Conservation (phyloP, 2,797 vertebrate genomes). For the Eospalax fontanierii region DNA sequence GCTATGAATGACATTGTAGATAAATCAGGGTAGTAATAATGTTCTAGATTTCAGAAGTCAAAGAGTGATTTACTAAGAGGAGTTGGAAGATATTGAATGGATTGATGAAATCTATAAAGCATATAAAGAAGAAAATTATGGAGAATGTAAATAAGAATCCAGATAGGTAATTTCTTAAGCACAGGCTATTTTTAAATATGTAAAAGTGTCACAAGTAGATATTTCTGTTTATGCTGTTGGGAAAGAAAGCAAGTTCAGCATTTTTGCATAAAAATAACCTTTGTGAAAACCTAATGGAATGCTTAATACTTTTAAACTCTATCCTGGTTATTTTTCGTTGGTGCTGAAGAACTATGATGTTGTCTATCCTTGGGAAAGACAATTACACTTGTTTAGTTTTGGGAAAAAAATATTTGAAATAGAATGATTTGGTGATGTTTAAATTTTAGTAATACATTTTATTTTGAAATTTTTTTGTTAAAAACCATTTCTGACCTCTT, state of each 20-base stretch:
- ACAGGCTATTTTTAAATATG: slow-evolving; percentile 70
- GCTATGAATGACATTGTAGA: background rate
- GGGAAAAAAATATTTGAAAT: slow-evolving; percentile 78
- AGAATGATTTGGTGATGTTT: slow-evolving; percentile 78
- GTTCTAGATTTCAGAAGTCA: slow-evolving; percentile 60
- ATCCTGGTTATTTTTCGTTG: slow-evolving; percentile 13
- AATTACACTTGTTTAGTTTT: slow-evolving; percentile 74
- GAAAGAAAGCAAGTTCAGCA: slow-evolving; percentile 65
- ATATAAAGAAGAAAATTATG: slow-evolving; percentile 46
- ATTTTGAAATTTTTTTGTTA: slow-evolving; percentile 79
- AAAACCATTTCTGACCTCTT: slow-evolving; percentile 68
- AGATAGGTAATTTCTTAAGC: slow-evolving; percentile 73
- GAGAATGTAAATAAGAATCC: slow-evolving; percentile 59
- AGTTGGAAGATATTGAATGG: slow-evolving; percentile 20
- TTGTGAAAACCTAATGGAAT: slow-evolving; percentile 65
- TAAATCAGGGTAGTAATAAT: slow-evolving; percentile 52
- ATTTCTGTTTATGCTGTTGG: slow-evolving; percentile 76
- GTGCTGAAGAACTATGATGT: background rate
- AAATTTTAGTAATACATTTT: slow-evolving; percentile 68
- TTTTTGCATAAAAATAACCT: slow-evolving; percentile 74
- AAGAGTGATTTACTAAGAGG: slow-evolving; percentile 65
- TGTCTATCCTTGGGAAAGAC: slow-evolving; percentile 63
- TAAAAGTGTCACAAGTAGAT: slow-evolving; percentile 55
- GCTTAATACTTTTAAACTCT: slow-evolving; percentile 58
- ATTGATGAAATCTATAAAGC: slow-evolving; percentile 59